Evolutionary conservation across 2,888 invertebrate species (phyloP).

Genomic region (Caenorhabditis zanzibari): DNA sequence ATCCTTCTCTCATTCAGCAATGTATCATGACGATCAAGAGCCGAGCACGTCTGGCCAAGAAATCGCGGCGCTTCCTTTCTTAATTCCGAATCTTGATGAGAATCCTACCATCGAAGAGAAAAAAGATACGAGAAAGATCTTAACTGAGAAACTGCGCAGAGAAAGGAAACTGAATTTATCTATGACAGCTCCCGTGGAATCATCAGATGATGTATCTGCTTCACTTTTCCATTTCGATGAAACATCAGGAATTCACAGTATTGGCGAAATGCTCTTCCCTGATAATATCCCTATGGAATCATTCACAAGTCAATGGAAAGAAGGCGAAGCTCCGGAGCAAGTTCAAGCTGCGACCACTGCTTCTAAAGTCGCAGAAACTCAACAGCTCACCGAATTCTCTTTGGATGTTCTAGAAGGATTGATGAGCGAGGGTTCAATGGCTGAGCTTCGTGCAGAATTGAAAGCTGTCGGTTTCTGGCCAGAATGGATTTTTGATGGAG

Average conservation of each 20-base stretch:
- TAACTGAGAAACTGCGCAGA: conserved; percentile 39
- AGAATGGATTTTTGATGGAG: conserved; percentile 51
- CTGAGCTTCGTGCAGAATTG: conserved; percentile 29
- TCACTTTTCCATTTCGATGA: conserved; percentile 24
- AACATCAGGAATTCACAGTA: conserved; percentile 11
- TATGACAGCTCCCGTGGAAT: conserved; percentile 17
- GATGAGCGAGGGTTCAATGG: conserved; percentile 22
- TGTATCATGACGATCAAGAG: conserved; percentile 48
- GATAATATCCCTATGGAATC: conserved; percentile 46
- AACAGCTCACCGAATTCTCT: conserved; percentile 29
- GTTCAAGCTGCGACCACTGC: background rate
- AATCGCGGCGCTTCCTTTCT: conserved; percentile 32
- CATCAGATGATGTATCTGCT: conserved; percentile 5
- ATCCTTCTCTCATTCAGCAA: background rate
- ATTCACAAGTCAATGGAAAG: conserved; percentile 58
- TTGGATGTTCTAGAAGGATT: conserved; percentile 53
- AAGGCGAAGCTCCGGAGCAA: background rate
- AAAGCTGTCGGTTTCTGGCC: conserved; percentile 50
- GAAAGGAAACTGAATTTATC: conserved; percentile 51
- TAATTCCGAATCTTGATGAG: conserved; percentile 32
- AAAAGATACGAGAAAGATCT: conserved; percentile 14
- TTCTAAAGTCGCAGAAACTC: background rate
- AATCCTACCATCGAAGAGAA: background rate
- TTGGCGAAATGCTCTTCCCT: conserved; percentile 61
- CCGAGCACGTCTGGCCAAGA: conserved; percentile 57